A percentile compares a stretch with the other conserved stretches of the same genome.
phyloP scores from a whole-genome alignment of 2,888 invertebrate genomes.

The Xestoiulus laeticollis region DNA sequence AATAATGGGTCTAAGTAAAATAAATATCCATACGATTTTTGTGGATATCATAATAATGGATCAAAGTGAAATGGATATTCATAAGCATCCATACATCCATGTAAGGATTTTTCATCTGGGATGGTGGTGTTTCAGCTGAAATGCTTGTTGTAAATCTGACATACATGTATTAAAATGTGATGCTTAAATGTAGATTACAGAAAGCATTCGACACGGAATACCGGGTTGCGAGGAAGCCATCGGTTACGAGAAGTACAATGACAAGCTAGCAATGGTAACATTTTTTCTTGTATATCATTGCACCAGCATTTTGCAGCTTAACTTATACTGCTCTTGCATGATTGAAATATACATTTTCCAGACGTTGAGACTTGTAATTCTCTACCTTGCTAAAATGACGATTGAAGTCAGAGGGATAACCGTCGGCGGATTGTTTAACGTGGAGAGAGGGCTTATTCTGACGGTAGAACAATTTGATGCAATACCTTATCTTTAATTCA shows the following conservation, averaged over 20 bases:
- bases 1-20: no score
- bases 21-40: no score
- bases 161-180: background rate
- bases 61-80: no score
- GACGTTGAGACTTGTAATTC: background rate
- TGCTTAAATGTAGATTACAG: background rate
- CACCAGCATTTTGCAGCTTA: background rate
- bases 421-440: background rate
- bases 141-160: background rate
- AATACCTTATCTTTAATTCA: background rate
- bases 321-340: background rate
- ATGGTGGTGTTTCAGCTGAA: no score
- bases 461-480: background rate
- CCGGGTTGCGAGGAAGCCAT: background rate
- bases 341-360: no score
- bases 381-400: constrained; percentile 5
- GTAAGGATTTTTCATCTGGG: no score
- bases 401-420: constrained; percentile 1
- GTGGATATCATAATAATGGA: no score
- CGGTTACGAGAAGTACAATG: background rate
- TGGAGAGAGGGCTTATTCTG: background rate
- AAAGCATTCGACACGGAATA: constrained; percentile 2
- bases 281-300: background rate
- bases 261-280: constrained; percentile 16
- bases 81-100: no score